Percentiles rank a stretch among this genome's conserved stretches.
Conservation (phyloP, 1,140 invertebrate species). For the Drosophila virilis region DNA sequence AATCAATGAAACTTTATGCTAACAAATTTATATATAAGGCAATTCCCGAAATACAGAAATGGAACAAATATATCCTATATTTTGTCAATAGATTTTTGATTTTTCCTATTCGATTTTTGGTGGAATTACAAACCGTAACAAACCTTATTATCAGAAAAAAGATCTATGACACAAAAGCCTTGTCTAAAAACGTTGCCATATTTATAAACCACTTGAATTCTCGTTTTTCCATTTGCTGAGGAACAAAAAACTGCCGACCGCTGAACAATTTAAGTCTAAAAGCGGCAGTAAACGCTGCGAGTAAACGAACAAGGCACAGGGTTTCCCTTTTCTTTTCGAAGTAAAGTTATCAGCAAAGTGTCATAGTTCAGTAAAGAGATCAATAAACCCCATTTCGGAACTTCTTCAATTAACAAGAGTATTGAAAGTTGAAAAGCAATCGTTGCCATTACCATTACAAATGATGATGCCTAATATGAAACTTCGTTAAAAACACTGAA, state of each 20-base stretch:
- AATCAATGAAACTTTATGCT: neutral
- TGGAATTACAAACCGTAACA: neutral
- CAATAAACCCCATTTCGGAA: neutral
- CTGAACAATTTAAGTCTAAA: constrained; percentile 5
- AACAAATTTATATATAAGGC: neutral
- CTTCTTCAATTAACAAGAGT: neutral
- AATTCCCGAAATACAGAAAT: neutral
- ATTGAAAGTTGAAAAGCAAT: neutral
- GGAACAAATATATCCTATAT: constrained; percentile 1
- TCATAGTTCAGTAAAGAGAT: constrained; percentile 4
- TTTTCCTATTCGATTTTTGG: neutral
- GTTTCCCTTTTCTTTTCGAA: neutral
- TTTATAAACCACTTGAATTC: neutral
- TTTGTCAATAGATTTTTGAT: neutral
- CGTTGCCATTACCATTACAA: neutral
- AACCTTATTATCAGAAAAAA: neutral
- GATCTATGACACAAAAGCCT: neutral
- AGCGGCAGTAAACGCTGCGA: neutral
- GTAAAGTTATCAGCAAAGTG: constrained; percentile 31
- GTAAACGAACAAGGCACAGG: neutral
- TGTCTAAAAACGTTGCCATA: constrained; percentile 1
- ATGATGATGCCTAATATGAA: neutral
- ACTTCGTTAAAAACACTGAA: neutral
- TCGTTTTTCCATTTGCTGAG: neutral
- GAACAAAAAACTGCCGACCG: constrained; percentile 4